Base-by-base conservation (phyloP, 2,888 invertebrate genomes). In the Nycteola revayana region DNA sequence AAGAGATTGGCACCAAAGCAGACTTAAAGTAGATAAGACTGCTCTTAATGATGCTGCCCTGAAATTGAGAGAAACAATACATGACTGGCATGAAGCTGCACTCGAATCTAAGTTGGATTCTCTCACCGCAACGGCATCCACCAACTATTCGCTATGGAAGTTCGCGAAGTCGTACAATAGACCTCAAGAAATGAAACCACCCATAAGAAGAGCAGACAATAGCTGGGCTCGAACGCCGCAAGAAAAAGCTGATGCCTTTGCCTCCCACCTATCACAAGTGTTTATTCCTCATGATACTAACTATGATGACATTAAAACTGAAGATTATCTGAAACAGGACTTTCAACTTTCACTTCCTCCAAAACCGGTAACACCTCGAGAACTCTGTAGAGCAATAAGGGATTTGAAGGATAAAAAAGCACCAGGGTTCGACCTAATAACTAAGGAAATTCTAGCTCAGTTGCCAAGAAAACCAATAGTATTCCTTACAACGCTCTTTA, bases 401-500 rank as follows among this genome's bases (percentile, higher is more conserved):
- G n/a, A n/a, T n/a, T n/a, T n/a, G n/a, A n/a, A n/a, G n/a, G n/a
- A n/a, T n/a, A n/a, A n/a, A n/a, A n/a, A n/a, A n/a, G n/a, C n/a
- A n/a, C n/a, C n/a, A n/a, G n/a, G n/a, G n/a, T n/a, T n/a, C n/a
- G n/a, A n/a, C n/a, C 31, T 36, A 1, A 36, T 36, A 4, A 31
- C 31, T 1, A 23, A 18, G 7, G 31, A 31, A 18, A 18, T 27
- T 1, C 8, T 36, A 1, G 31, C 1, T n/a, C 7, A 31, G 14
- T 24, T 36, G 1, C 31, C 36, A 1, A 31, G 17, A 27, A 36
- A 36, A 11, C 31, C 27, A 6, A n/a, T 31, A 6, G 23, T 10
- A 4, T 27, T 18, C n/a, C 2, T 32, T 1, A 23, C 31, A 7
- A 9, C 9, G 2, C 24, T 30, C 2, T 24, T 10, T 14, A 30